phyloP scores from a whole-genome alignment of 2,888 invertebrate genomes.

The Volucella inflata region DNA sequence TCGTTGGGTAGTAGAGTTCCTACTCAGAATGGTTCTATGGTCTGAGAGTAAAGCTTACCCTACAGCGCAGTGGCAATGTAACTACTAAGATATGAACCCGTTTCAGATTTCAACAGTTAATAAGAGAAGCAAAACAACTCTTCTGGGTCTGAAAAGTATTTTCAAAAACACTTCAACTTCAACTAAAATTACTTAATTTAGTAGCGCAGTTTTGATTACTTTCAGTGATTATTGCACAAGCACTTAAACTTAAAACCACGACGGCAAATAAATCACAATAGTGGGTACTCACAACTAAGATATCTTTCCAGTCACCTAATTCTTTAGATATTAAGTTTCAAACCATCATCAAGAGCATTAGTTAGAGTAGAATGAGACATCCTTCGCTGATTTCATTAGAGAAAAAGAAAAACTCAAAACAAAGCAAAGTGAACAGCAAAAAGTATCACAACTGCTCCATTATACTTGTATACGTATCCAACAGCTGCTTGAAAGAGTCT shows the following conservation, averaged over 20 bases:
- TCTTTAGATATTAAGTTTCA: constrained; percentile 59
- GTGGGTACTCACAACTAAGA: constrained; percentile 39
- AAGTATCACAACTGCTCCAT: no score
- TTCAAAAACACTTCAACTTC: no score
- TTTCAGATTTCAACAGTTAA: no score
- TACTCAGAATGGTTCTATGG: no score
- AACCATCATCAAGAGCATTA: constrained; percentile 49
- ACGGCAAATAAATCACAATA: constrained; percentile 49
- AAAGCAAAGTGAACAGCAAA: background rate
- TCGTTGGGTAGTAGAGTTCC: no score
- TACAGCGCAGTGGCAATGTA: no score
- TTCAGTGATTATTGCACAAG: constrained; percentile 47
- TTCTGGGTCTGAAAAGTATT: no score
- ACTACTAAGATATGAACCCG: no score
- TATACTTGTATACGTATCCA: no score
- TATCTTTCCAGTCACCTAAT: constrained; percentile 47
- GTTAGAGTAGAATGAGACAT: constrained; percentile 66
- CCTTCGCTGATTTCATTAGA: constrained; percentile 67
- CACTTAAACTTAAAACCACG: constrained; percentile 50
- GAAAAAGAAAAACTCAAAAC: background rate
- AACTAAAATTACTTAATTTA: background rate
- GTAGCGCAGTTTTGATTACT: constrained; percentile 48
- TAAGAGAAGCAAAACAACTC: no score
- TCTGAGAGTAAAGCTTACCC: no score
- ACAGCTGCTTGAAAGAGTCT: no score